These are phyloP conservation scores for Bambusicola thoracicus DNA, from an alignment of 2,113 vertebrate genomes.

Conservation along the genomic window DNA sequence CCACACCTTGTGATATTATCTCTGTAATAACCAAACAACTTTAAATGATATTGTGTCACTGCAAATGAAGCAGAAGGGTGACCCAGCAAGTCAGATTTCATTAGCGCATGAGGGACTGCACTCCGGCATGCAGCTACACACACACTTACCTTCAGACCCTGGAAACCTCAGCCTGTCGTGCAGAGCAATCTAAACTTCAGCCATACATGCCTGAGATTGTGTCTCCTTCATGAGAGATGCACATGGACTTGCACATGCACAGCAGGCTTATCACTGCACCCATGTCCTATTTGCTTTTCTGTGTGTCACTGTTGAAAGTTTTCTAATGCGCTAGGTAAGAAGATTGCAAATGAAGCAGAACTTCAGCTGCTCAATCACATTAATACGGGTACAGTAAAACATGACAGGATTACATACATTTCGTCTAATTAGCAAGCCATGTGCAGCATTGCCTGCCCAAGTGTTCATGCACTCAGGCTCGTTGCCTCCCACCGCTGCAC, in stretches of 20 bases:
- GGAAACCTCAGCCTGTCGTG: background rate
- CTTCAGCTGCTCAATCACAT: background rate
- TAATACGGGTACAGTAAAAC: background rate
- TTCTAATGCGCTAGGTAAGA: background rate
- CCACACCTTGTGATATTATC: conserved; percentile 55
- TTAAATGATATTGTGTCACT: conserved; percentile 6
- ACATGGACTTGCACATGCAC: background rate
- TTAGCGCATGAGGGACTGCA: background rate
- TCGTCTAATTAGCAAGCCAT: background rate
- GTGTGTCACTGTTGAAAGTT: background rate
- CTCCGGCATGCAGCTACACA: background rate
- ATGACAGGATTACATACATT: background rate
- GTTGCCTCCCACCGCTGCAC: accelerated
- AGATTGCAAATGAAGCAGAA: background rate
- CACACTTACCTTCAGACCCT: background rate
- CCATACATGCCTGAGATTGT: no score
- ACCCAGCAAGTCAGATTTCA: conserved; percentile 7
- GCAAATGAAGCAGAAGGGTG: background rate
- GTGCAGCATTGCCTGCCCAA: accelerated
- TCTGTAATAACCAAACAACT: conserved; percentile 28
- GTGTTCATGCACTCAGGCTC: background rate
- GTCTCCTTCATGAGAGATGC: background rate
- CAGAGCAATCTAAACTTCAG: background rate
- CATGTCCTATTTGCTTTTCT: background rate
- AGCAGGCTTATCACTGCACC: accelerated